Base-by-base conservation (phyloP, 92 coral and sea anemone species). In the Parazoanthus atlanticus region DNA sequence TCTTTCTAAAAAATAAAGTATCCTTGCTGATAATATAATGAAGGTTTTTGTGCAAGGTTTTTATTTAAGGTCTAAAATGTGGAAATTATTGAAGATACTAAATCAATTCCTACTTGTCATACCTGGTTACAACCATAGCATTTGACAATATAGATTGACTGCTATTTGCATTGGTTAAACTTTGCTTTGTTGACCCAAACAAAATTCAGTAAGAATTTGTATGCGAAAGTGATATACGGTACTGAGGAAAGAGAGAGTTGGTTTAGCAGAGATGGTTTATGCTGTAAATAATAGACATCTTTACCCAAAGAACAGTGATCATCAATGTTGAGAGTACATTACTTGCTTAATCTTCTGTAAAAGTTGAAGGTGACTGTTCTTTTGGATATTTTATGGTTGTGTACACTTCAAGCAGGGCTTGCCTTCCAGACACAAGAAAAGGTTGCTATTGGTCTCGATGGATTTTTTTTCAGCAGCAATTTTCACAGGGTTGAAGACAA, bases 401-500 rank as follows among this genome's bases (percentile, higher is more conserved):
- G 87, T 67, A 84, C 77, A 82, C 84, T 36, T 82, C 61, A 84
- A 69, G 87, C 78, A 69, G 87, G 87, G 87, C 77, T 84, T 84
- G 19, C 87, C 87, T 84, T 84, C 87, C 87, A 84, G 87, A 84
- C 87, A 84, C 78, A 84, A 71, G 64, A 84, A 56, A 41, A 84
- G 78, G 58, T 64, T 69, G 61, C 78, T 84, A 84, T 67, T 84
- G 65, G 75, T 28, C 61, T 74, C 64, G 26, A 84, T 32, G 31
- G 78, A 67, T 6, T 84, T 65, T 61, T 33, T 69, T 70, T 41
- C 87, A 84, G 64, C 76, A 82, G 75, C 86, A 82, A 82, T 65
- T 84, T 84, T 84, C 17, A 74, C 87, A 84, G 87, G 87, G 69
- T 84, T 69, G 66, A 72, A 43, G 43, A 70, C 64, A 43, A 69